phyloP scores from a whole-genome alignment of 2,113 vertebrate species.

The Otocyon megalotis region DNA sequence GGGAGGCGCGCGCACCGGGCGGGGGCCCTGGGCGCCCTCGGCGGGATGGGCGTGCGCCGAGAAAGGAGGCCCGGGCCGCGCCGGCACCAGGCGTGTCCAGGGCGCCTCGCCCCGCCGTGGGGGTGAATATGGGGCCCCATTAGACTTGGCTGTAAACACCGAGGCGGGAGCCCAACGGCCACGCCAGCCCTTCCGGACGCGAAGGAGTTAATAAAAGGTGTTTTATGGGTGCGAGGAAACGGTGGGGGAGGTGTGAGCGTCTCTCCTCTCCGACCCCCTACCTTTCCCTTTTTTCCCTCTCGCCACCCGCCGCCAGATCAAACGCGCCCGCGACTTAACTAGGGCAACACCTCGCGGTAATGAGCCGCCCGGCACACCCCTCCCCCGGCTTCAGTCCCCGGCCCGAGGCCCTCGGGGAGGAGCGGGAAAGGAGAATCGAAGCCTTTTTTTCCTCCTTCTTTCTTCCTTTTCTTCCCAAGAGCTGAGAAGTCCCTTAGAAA shows the following conservation, averaged over 20 bases:
- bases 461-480: background rate
- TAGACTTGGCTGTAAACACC: constrained; percentile 77
- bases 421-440: constrained; percentile 11
- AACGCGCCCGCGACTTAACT: constrained; percentile 77
- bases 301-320: constrained; percentile 77
- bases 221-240: constrained; percentile 75
- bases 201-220: constrained; percentile 80
- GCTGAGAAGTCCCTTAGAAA: background rate
- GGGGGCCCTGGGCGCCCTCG: fast-evolving
- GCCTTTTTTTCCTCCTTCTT: background rate
- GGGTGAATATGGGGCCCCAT: constrained; percentile 68
- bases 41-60: background rate
- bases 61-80: background rate
- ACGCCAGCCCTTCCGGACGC: constrained; percentile 67
- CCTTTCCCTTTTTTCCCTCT: constrained; percentile 65
- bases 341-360: constrained; percentile 79
- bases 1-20: background rate
- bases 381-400: background rate
- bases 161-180: constrained; percentile 10
- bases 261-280: constrained; percentile 12
- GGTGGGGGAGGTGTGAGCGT: constrained; percentile 71
- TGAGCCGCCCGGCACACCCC: constrained; percentile 55
- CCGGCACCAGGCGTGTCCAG: background rate
- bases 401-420: background rate
- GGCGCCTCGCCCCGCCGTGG: background rate